These are phyloP conservation scores for Tolmerus cingulatus DNA, from an alignment of 2,888 invertebrate species.

Conservation along the genomic window DNA sequence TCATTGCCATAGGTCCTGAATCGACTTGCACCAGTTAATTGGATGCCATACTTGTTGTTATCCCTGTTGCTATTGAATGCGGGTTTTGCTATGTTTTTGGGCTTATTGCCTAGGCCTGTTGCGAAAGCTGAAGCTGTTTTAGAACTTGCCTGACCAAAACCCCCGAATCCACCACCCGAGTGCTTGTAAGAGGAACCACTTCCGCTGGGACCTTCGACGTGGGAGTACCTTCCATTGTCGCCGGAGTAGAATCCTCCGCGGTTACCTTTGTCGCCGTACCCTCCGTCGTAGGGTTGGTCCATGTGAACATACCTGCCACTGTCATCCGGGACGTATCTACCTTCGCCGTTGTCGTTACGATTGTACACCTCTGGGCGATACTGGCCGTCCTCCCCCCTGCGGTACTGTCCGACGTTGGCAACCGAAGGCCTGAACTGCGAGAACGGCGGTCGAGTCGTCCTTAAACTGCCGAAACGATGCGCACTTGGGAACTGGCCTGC, in stretches of 20 bases:
- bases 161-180: background rate
- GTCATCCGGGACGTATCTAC: conserved; percentile 67
- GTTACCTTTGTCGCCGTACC: conserved; percentile 65
- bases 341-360: conserved; percentile 56
- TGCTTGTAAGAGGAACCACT: background rate
- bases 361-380: conserved; percentile 22
- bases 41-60: background rate
- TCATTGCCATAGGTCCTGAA: conserved; percentile 49
- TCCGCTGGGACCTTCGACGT: conserved; percentile 53
- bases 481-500: conserved; percentile 37
- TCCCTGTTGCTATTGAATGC: background rate
- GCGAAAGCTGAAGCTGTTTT: background rate
- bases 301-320: conserved; percentile 67
- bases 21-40: conserved; percentile 3
- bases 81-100: background rate
- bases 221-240: conserved; percentile 44
- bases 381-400: background rate
- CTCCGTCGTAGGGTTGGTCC: conserved; percentile 65
- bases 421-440: background rate
- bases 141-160: background rate
- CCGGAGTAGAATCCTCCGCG: conserved; percentile 55
- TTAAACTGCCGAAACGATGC: conserved; percentile 16
- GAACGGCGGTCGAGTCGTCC: conserved; percentile 7
- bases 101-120: background rate
- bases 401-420: background rate